Evolutionary conservation across 2,113 vertebrate genomes (phyloP).

Genomic region (Noturus placidus): DNA sequence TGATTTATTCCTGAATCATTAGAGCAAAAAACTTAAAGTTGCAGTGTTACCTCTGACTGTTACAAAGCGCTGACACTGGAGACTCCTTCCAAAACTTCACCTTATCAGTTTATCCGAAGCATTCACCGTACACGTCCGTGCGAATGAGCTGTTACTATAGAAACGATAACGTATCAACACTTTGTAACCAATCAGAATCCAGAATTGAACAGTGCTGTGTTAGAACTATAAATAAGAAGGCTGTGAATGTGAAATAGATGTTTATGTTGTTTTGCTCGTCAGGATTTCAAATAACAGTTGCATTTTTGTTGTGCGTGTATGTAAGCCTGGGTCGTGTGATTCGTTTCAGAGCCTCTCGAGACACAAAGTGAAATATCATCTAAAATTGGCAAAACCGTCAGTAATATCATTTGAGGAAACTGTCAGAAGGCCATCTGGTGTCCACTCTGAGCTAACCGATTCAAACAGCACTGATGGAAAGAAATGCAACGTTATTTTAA

Average conservation of each 20-base stretch:
- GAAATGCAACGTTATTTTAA: background rate
- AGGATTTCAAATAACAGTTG: background rate
- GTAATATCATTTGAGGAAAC: background rate
- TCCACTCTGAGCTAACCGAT: slow-evolving; percentile 13
- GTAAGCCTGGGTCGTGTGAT: background rate
- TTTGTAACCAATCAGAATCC: background rate
- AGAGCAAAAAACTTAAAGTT: background rate
- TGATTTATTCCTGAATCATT: background rate
- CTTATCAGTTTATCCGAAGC: background rate
- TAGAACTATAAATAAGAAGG: background rate
- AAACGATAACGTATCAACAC: background rate
- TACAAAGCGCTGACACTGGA: background rate
- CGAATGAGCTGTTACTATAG: background rate
- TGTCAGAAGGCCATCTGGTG: slow-evolving; percentile 3
- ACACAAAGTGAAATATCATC: background rate
- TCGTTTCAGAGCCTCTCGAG: background rate
- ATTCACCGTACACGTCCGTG: background rate
- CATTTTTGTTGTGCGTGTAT: background rate
- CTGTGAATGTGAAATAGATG: background rate
- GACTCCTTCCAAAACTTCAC: background rate
- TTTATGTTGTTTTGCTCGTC: background rate
- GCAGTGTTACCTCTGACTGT: background rate
- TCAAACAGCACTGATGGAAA: background rate
- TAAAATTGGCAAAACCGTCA: background rate
- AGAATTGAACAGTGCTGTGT: background rate